Base-by-base conservation (phyloP, 2,113 vertebrate species). In the Arothron firmamentum region DNA sequence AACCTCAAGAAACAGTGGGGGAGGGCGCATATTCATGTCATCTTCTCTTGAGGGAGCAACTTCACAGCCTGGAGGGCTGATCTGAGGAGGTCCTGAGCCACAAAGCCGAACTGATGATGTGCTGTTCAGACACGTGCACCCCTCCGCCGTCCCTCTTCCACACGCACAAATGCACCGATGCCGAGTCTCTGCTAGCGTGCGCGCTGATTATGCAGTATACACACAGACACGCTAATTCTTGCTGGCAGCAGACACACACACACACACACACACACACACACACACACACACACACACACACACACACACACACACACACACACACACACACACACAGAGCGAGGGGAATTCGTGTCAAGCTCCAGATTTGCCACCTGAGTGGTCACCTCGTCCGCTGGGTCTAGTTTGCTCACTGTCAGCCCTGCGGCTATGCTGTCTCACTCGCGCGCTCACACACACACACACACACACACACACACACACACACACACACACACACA, bases 21-120 rank as follows among this genome's bases (percentile, higher is more conserved):
- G 79, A 67, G 43, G 77, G 55, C 13, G 65, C 79, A 86, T 89
- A 89, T 90, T 87, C 84, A 84, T 87, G 85, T 85, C 80, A 82
- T 88, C 87, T 87, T 83, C 82, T 82, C 84, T 85, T 84, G 71
- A 85, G 82, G 79, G 85, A 88, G 85, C 82, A 88, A 85, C 85
- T 88, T 87, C 85, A 80, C 85, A 81, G 84, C 87, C 85, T 77
- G 78, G 85, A 81, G 78, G 85, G 77, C 70, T 88, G 83, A 84
- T 83, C 67, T 86, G 71, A 85, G 81, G 79, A 82, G 79, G 83
- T 82, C 80, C 75, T 85, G 77, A 83, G 77, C 80, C 83, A 85
- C 72, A 82, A 86, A 85, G 67, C 67, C 72, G 56, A 60, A 78
- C 80, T 80, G 87, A 88, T 78, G 80, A 84, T 85, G 69, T 67